Percentiles rank a stretch among this genome's conserved stretches.
Conservation (phyloP, 2,113 vertebrate genomes). For the Nannospalax galili region DNA sequence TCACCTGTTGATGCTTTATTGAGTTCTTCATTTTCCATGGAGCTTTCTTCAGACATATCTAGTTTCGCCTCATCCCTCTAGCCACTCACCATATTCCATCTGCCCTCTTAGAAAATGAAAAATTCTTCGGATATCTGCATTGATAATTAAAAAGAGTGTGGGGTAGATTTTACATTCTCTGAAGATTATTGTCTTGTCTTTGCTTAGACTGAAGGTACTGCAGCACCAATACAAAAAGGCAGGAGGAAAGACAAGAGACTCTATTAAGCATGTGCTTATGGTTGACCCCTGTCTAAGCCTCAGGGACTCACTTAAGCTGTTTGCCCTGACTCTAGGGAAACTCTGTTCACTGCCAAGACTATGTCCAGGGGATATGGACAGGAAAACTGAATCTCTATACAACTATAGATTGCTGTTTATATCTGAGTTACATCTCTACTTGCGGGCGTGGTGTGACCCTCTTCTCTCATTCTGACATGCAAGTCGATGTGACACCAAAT, state of each 20-base stretch:
- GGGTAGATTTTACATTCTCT: neutral
- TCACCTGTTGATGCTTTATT: neutral
- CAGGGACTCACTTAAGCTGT: neutral
- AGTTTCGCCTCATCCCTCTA: neutral
- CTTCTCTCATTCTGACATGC: neutral
- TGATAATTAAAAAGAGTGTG: neutral
- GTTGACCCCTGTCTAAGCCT: neutral
- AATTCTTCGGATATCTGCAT: neutral
- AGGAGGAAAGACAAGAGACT: neutral
- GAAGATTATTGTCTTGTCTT: neutral
- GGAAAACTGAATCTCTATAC: neutral
- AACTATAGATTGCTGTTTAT: neutral
- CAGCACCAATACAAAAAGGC: neutral
- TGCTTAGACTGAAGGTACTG: neutral
- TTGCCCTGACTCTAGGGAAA: slow-evolving; percentile 18
- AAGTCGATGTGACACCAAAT: neutral
- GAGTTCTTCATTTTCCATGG: neutral
- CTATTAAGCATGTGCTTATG: neutral
- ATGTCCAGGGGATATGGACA: slow-evolving; percentile 25
- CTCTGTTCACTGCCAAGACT: neutral
- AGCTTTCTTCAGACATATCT: neutral
- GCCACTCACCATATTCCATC: neutral
- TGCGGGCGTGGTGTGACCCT: neutral
- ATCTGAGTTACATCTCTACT: neutral
- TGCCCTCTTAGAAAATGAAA: neutral